phyloP scores from a whole-genome alignment of 2,113 vertebrate species.

The Dolichallabes microphthalmus region DNA sequence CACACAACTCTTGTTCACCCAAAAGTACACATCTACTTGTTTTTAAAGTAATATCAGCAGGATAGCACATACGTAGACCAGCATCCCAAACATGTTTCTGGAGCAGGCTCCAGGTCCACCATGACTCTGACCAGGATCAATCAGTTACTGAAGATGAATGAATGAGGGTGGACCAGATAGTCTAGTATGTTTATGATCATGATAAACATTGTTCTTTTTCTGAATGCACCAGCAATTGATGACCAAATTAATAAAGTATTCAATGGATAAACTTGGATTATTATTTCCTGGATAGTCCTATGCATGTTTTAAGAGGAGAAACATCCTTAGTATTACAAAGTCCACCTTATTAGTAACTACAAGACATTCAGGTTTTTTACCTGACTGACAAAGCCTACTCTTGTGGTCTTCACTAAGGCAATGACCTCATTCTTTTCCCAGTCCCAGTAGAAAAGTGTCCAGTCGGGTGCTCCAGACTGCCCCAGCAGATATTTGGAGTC shows the following conservation, averaged over 20 bases:
- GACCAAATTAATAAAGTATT: no score
- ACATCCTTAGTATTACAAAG: background rate
- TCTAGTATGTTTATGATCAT: no score
- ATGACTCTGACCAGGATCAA: background rate
- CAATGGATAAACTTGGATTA: background rate
- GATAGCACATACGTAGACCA: background rate
- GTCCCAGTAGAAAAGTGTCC: conserved; percentile 81
- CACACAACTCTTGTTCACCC: no score
- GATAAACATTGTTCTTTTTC: no score
- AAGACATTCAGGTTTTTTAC: background rate
- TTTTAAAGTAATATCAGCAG: background rate
- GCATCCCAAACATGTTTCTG: background rate
- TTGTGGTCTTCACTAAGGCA: conserved; percentile 69
- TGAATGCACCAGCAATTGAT: no score
- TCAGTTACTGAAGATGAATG: background rate
- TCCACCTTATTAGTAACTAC: background rate
- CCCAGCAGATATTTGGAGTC: conserved; percentile 84
- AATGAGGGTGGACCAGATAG: background rate
- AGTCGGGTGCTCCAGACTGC: conserved; percentile 77
- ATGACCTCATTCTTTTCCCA: conserved; percentile 88
- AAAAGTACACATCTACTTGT: background rate
- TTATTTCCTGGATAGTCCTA: background rate
- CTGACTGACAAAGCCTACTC: conserved; percentile 48
- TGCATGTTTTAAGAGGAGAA: background rate
- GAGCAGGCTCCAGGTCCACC: no score